Conservation (phyloP, 2,113 vertebrate species). For the Antennarius striatus region DNA sequence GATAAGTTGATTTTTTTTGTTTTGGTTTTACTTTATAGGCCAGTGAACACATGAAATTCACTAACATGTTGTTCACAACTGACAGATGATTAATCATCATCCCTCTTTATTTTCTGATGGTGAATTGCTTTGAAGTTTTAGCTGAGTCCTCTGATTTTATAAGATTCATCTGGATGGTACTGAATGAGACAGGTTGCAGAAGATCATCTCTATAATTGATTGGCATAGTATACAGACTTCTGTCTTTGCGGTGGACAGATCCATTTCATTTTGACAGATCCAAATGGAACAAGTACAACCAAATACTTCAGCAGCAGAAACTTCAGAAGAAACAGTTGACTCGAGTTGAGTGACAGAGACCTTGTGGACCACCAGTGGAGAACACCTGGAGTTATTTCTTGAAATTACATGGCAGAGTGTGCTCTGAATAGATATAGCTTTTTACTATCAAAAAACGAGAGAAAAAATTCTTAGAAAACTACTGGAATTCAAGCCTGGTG, state of each 20-base stretch:
- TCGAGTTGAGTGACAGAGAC: conserved; percentile 1
- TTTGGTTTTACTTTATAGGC: neutral
- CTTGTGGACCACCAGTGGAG: no score
- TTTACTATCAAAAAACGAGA: neutral
- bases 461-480: neutral
- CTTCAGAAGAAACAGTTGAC: conserved; percentile 27
- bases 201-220: conserved; percentile 8
- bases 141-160: neutral
- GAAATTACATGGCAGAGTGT: neutral
- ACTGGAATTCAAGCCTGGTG: neutral
- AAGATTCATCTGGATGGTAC: neutral
- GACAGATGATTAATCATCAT: no score
- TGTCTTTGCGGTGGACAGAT: conserved; percentile 15
- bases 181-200: neutral
- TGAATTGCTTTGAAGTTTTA: neutral
- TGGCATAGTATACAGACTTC: neutral
- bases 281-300: conserved; percentile 18
- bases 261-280: conserved; percentile 19
- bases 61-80: no score
- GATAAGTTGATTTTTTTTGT: neutral
- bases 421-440: neutral
- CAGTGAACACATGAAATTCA: no score
- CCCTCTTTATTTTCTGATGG: neutral
- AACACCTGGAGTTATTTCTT: conserved; percentile 19
- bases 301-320: conserved; percentile 27